Evolutionary conservation across 2,797 vertebrate genomes (phyloP).

Genomic region (Premnoplex brunnescens): DNA sequence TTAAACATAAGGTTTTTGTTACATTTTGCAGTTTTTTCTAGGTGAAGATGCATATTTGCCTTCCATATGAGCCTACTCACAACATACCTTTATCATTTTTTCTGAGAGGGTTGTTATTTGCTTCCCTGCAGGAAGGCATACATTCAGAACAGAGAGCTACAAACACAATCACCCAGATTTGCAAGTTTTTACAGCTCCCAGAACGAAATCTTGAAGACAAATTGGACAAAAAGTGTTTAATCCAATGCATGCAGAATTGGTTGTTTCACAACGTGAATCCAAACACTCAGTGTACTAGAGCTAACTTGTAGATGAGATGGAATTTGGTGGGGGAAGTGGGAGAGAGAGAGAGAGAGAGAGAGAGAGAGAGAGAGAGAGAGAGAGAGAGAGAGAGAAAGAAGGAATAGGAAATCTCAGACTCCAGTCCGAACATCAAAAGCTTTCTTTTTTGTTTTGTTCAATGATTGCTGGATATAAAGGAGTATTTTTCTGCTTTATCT

Average conservation of each 20-base stretch:
- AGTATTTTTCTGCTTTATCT: neutral
- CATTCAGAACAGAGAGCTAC: neutral
- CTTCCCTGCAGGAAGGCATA: neutral
- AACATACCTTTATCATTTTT: neutral
- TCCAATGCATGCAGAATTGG: neutral
- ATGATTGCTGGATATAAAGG: neutral
- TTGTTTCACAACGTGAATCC: neutral
- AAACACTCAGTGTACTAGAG: neutral
- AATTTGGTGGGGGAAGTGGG: neutral
- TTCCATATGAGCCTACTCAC: neutral
- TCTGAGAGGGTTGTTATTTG: neutral
- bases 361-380: neutral
- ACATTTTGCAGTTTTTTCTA: neutral
- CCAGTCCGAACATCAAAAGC: neutral
- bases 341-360: neutral
- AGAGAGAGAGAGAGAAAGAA: neutral
- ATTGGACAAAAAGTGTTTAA: neutral
- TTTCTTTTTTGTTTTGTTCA: neutral
- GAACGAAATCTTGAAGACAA: neutral
- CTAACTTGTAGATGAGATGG: neutral
- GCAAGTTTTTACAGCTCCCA: neutral
- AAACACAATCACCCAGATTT: neutral
- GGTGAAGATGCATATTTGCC: neutral
- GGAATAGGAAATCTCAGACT: neutral
- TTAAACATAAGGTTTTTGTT: neutral